Evolutionary conservation across 2,797 vertebrate genomes (phyloP).

Genomic region (Hemibagrus guttatus): DNA sequence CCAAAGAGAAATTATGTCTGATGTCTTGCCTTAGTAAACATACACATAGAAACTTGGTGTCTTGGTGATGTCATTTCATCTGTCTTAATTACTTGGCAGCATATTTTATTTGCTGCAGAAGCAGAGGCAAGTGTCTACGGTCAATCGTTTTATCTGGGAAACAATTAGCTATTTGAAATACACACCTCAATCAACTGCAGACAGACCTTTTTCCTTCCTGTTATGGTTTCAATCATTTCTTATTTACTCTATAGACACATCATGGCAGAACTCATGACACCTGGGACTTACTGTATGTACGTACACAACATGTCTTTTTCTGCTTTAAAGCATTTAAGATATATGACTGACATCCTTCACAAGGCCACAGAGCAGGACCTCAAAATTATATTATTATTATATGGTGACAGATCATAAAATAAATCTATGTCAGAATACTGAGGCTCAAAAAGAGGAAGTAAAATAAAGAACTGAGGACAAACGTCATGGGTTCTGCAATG

Average conservation of each 20-base stretch:
- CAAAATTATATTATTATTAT: neutral
- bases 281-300: neutral
- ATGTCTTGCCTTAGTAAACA: neutral
- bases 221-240: neutral
- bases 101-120: neutral
- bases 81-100: neutral
- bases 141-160: neutral
- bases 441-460: neutral
- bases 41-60: neutral
- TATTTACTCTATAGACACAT: slow-evolving; percentile 1
- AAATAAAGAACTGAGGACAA: neutral
- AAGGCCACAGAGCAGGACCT: neutral
- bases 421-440: neutral
- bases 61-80: neutral
- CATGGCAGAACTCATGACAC: neutral
- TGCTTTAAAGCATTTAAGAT: neutral
- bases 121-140: neutral
- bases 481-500: slow-evolving; percentile 10
- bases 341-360: neutral
- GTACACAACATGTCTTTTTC: neutral
- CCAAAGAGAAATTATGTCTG: neutral
- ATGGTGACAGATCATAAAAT: slow-evolving; percentile 3
- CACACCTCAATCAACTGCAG: neutral
- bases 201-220: neutral
- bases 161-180: neutral